Percentiles rank a stretch among this genome's conserved stretches.
Evolutionary conservation across 2,113 vertebrate genomes (phyloP).

Genomic region (Erythrolamprus reginae): DNA sequence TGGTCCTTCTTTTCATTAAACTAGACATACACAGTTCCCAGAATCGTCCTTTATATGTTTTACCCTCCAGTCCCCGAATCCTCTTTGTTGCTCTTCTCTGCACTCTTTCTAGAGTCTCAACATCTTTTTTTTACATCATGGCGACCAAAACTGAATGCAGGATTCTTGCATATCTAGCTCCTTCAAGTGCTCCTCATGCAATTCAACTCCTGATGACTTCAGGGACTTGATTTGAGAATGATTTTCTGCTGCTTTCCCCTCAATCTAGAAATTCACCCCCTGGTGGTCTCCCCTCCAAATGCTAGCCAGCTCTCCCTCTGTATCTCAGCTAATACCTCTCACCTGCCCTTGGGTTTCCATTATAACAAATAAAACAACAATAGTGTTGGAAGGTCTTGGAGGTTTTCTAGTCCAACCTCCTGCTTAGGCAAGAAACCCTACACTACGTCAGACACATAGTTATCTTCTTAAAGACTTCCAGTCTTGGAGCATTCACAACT

Average conservation of each 20-base stretch:
- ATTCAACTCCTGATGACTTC: not conserved
- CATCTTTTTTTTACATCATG: not conserved
- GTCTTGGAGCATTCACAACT: too few species aligned
- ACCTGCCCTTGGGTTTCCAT: too few species aligned
- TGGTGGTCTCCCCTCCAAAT: not conserved
- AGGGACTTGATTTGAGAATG: not conserved
- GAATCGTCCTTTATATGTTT: not conserved
- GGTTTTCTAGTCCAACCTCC: too few species aligned
- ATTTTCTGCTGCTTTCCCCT: not conserved
- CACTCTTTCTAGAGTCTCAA: not conserved
- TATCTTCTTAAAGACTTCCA: too few species aligned
- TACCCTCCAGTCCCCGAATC: not conserved
- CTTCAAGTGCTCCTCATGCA: not conserved
- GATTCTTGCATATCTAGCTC: not conserved
- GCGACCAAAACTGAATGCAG: not conserved
- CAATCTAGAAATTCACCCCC: not conserved
- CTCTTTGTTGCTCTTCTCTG: not conserved
- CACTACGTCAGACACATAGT: too few species aligned
- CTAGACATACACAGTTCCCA: not conserved
- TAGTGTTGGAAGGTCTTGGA: too few species aligned
- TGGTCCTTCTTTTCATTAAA: not conserved
- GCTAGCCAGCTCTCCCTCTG: not conserved
- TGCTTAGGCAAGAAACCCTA: too few species aligned
- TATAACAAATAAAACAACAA: too few species aligned
- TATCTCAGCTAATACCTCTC: not conserved